Evolutionary conservation across 2,113 vertebrate genomes (phyloP).

Genomic region (Bolborhynchus lineola): DNA sequence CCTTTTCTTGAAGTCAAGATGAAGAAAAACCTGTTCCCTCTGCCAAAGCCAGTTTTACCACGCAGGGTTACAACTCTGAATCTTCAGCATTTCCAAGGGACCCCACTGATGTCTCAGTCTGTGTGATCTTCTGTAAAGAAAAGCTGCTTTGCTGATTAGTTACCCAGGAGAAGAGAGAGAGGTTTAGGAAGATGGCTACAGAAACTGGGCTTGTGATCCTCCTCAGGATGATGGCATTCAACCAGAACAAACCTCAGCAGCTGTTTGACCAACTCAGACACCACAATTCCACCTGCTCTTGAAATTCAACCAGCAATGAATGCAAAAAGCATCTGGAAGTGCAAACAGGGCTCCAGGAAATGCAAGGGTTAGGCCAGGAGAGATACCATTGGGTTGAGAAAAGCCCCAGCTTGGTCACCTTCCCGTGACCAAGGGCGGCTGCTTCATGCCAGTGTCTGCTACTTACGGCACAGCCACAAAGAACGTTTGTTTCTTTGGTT

Average conservation of each 20-base stretch:
- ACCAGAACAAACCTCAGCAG: conserved; percentile 53
- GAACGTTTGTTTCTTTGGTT: neutral
- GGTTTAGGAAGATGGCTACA: neutral
- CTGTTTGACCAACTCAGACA: conserved; percentile 59
- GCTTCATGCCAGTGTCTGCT: neutral
- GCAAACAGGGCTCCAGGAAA: conserved; percentile 4
- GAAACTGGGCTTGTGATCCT: neutral
- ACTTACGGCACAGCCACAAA: neutral
- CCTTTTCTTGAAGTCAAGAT: neutral
- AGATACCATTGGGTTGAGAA: neutral
- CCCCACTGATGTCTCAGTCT: neutral
- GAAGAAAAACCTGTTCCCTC: neutral
- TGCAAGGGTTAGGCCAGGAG: neutral
- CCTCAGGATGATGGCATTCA: neutral
- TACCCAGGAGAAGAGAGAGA: conserved; percentile 1
- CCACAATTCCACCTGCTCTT: conserved; percentile 66
- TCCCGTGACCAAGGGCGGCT: neutral
- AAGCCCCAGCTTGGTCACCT: neutral
- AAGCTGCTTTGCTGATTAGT: conserved; percentile 1
- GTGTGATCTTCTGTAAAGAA: neutral
- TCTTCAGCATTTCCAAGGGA: neutral
- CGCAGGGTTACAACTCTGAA: neutral
- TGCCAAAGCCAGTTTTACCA: neutral
- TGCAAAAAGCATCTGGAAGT: conserved; percentile 41
- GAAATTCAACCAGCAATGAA: conserved; percentile 56